phyloP scores from a whole-genome alignment of 2,888 invertebrate species.

The Morpho deidamia region DNA sequence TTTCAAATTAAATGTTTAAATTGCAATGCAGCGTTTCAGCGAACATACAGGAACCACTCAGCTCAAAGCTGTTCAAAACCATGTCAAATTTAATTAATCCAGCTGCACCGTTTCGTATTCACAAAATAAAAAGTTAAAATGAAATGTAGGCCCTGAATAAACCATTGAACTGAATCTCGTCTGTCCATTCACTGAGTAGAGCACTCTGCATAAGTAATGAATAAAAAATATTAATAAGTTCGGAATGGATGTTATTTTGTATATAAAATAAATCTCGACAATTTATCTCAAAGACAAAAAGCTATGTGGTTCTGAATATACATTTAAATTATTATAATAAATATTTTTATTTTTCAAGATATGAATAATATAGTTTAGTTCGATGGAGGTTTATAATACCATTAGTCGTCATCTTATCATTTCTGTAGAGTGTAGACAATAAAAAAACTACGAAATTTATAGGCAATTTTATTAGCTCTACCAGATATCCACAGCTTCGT shows the following conservation, averaged over 20 bases:
- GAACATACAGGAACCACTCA: constrained; percentile 1
- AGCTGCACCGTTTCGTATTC: constrained; percentile 1
- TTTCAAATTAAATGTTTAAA: background rate
- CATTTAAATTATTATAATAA: too few relatives aligned
- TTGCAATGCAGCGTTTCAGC: background rate
- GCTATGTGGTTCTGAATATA: too few relatives aligned
- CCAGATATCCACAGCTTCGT: too few relatives aligned
- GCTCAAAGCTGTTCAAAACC: background rate
- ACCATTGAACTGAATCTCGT: constrained; percentile 5
- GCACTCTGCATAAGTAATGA: constrained; percentile 15
- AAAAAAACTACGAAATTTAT: too few relatives aligned
- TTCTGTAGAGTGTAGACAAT: too few relatives aligned
- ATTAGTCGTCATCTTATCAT: too few relatives aligned
- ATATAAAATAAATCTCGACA: background rate
- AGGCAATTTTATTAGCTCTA: too few relatives aligned
- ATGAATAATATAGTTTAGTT: too few relatives aligned
- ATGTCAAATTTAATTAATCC: constrained; percentile 9
- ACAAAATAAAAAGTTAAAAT: background rate
- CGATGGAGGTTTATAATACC: too few relatives aligned
- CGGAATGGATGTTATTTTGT: background rate
- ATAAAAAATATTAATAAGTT: constrained; percentile 7
- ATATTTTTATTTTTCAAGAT: too few relatives aligned
- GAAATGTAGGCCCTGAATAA: constrained; percentile 6
- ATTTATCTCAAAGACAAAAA: too few relatives aligned
- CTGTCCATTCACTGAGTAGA: constrained; percentile 9